Evolutionary conservation across 1,140 invertebrate species (phyloP), one percentile per base, ranked within the genome.

Genomic region (Drosophila parvula): DNA sequence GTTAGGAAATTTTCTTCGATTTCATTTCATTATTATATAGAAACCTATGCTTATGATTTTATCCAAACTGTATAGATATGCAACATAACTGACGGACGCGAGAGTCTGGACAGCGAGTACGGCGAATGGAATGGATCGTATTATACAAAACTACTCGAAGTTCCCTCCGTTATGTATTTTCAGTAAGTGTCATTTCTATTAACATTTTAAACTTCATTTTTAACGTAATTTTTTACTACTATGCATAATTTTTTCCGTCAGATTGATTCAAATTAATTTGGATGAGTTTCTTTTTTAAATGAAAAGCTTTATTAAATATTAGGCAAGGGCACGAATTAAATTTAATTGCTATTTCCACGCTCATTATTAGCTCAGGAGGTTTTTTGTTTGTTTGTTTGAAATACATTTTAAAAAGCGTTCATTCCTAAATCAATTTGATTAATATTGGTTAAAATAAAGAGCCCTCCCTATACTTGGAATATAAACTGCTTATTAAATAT

Each of bases 141-240:
- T 22, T 45, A 40, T 14, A 4, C 3, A 0, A 57, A 38, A 16
- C 0, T 53, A 0, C 10, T 79, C 2, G 74, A 86, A 44, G 69
- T 91, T 22, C 90, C 90, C 4, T 90, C 90, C 0, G 83, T 86
- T n/a, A 16, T 88, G 0, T 91, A 53, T 48, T 86, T 91, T 12
- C 61, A 59, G 89, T 91, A 70, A 69, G 64, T 70, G 8, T 27
- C 5, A 47, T 14, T 56, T 16, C 32, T 6, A 48, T 32, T 38
- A 41, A 28, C 8, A 11, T 12, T 18, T 9, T 32, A 27, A 27
- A n/a, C 0, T 16, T 30, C 2, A n/a, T 5, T 10, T 28, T 48
- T 48, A n/a, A 1, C 6, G 0, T 27, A 47, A 6, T 47, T 14
- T 27, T 45, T 47, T 47, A 30, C 4, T 9, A 18, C 8, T 32